These are phyloP conservation scores for Delia radicum DNA, from an alignment of 1,140 invertebrate genomes.

Conservation along the genomic window DNA sequence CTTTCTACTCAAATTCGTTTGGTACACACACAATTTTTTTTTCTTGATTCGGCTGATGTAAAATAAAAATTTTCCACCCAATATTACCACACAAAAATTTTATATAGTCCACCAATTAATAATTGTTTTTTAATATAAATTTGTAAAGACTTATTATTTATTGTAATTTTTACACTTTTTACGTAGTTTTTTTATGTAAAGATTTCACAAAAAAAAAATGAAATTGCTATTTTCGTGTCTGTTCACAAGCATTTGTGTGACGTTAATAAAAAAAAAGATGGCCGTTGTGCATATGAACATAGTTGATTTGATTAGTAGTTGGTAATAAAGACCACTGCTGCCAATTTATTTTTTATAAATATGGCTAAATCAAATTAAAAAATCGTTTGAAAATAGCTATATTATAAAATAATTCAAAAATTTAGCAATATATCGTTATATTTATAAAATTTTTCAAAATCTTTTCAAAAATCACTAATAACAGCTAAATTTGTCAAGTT, in stretches of 20 bases:
- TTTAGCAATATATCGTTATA: too few relatives aligned
- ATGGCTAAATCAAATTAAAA: too few relatives aligned
- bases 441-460: too few relatives aligned
- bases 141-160: neutral
- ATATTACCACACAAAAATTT: conserved; percentile 7
- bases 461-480: too few relatives aligned
- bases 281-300: neutral
- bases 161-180: conserved; percentile 10
- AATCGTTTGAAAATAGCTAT: too few relatives aligned
- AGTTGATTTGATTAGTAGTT: neutral
- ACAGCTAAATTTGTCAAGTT: too few relatives aligned
- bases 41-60: conserved; percentile 20
- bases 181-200: conserved; percentile 1
- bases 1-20: conserved; percentile 50
- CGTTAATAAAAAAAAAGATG: neutral
- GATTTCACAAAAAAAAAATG: neutral
- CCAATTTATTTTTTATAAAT: too few relatives aligned
- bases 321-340: neutral
- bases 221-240: neutral
- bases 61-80: conserved; percentile 6
- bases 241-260: neutral
- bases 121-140: conserved; percentile 10
- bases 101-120: neutral
- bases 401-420: too few relatives aligned
- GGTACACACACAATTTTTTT: conserved; percentile 54